These are phyloP conservation scores for Lycorma delicatula DNA, from an alignment of 1,140 invertebrate genomes.

Conservation along the genomic window DNA sequence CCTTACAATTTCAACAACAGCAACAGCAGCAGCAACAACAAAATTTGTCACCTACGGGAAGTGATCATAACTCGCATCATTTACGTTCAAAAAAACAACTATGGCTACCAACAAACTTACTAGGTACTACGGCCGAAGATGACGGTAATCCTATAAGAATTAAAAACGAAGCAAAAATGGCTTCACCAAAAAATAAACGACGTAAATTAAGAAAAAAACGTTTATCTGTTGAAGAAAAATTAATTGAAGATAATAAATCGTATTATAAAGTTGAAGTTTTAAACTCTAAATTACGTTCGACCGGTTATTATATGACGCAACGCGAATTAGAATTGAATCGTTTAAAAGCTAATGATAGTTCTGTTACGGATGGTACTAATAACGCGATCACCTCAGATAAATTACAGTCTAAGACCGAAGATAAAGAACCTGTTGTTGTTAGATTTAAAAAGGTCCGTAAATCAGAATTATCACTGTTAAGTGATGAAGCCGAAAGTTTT, in stretches of 20 bases:
- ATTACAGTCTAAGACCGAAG: constrained; percentile 6
- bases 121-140: constrained; percentile 28
- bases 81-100: constrained; percentile 14
- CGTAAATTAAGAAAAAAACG: constrained; percentile 34
- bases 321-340: constrained; percentile 23
- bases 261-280: constrained; percentile 67
- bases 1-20: not conserved
- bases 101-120: constrained; percentile 21
- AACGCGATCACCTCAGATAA: not conserved
- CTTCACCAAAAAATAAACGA: not conserved
- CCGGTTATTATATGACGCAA: constrained; percentile 39
- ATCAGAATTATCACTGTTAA: constrained; percentile 61
- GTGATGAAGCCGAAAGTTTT: constrained; percentile 73
- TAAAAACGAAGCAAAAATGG: not conserved
- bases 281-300: constrained; percentile 56
- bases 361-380: constrained; percentile 18
- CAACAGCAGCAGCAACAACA: not conserved
- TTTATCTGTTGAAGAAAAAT: constrained; percentile 46
- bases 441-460: constrained; percentile 51
- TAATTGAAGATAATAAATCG: constrained; percentile 50
- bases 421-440: constrained; percentile 47
- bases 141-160: not conserved
- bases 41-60: constrained; percentile 25
- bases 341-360: constrained; percentile 13
- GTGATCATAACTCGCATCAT: constrained; percentile 31